Conservation (phyloP, 2,888 invertebrate species). For the Aplocera efformata region DNA sequence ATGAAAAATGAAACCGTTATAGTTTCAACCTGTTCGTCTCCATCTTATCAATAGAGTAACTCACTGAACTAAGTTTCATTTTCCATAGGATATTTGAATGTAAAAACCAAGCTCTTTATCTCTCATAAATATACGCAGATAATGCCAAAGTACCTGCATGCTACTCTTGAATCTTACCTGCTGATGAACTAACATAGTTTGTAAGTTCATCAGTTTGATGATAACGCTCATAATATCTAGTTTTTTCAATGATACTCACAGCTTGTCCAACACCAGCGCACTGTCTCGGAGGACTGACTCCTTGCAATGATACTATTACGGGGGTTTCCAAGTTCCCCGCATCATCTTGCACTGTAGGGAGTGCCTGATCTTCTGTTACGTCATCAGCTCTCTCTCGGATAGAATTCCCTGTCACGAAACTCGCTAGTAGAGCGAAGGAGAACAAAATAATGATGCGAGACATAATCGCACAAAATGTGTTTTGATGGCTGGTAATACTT, state of each 20-base stretch:
- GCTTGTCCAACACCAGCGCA: conserved; percentile 18
- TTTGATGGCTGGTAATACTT: neutral
- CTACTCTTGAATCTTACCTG: no score
- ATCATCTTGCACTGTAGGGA: conserved; percentile 1
- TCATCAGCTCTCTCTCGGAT: conserved; percentile 1
- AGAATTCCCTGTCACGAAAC: conserved; percentile 2
- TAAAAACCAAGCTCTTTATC: no score
- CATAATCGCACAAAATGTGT: conserved; percentile 1
- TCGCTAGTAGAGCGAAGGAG: conserved; percentile 2
- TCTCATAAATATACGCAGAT: no score
- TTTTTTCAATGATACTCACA: conserved; percentile 9
- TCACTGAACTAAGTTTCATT: no score
- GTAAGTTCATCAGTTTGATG: no score
- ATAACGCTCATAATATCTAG: no score
- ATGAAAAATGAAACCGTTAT: no score
- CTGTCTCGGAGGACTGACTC: conserved; percentile 21
- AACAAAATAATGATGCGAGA: conserved; percentile 4
- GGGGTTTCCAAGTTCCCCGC: neutral
- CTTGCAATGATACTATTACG: conserved; percentile 32
- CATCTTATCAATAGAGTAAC: no score
- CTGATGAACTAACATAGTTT: no score
- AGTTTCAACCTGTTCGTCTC: no score
- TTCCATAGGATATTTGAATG: no score
- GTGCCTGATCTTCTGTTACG: neutral
- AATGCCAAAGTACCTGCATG: no score